Base-by-base conservation (phyloP, 2,888 invertebrate species). In the Galerucella nymphaeae region DNA sequence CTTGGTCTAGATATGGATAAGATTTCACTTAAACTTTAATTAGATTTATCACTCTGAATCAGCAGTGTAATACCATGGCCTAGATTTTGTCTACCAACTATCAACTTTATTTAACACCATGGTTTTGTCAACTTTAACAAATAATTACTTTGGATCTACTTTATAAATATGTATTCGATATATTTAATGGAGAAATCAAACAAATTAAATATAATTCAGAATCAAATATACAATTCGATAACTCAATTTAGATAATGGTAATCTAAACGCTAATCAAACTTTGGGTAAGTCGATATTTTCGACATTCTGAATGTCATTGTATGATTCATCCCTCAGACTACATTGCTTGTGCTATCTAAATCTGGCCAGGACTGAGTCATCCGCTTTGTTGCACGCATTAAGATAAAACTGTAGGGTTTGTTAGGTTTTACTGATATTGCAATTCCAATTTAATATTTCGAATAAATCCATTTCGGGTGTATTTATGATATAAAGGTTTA, bases 211-310 rank as follows among this genome's bases (percentile, higher is more conserved):
- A 16, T 42, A 58, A 58, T 30, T 38, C 59, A 10, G 11, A 42
- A 42, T 16, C 41, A 62, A 62, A 62, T 23, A 62, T 23, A 42
- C 5, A 18, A 62, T 42, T n/a, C 10, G 18, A 18, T 18, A 18
- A 41, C 13, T 62, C 61, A 18, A n/a, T 62, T 62, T 62, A 42
- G 42, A 62, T 62, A 62, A 62, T 16, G 16, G 14, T 62, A 62
- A 41, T 62, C 61, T 42, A 62, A 42, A 9, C 58, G 10, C n/a
- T 14, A 6, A 57, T 23, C 10, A 20, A 23, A 13, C 8, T 23
- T 14, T 14, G 58, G 23, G 14, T 58, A 23, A 23, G 23, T 23
- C 5, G 45, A 45, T 45, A 45, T 45, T 11, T 45, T 45, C 13
- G 11, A 23, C n/a, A 18, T 53, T 3, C 8, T 30, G 14, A 5